Evolutionary conservation across 2,113 vertebrate genomes (phyloP).

Genomic region (Corythornis vintsioides): DNA sequence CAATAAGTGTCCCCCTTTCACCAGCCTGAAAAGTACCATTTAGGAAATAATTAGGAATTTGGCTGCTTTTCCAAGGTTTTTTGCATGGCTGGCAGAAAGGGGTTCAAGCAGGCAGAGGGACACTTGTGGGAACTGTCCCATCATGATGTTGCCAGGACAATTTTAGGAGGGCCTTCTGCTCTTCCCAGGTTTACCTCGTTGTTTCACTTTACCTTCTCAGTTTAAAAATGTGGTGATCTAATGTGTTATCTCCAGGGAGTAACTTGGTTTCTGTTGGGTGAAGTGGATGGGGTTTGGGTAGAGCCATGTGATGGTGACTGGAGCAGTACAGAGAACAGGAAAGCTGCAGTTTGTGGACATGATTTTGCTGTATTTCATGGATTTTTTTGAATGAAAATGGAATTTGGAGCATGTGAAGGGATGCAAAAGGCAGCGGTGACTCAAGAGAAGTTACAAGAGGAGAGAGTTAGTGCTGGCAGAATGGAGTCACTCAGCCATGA

Average conservation of each 20-base stretch:
- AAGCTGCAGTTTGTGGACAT: background rate
- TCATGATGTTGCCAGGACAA: background rate
- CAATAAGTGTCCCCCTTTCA: background rate
- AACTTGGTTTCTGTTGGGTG: background rate
- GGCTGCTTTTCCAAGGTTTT: background rate
- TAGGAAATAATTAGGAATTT: conserved; percentile 7
- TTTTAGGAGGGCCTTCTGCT: background rate
- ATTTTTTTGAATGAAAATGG: conserved; percentile 13
- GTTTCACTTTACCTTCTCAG: background rate
- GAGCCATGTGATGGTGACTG: rapidly evolving
- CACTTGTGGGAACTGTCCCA: too few relatives aligned
- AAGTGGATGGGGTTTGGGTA: background rate
- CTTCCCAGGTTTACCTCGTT: background rate
- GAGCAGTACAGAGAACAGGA: background rate
- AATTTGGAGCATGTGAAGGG: background rate
- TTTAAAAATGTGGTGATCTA: background rate
- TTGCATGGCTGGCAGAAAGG: background rate
- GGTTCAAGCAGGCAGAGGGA: background rate
- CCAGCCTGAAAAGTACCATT: background rate
- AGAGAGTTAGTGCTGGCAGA: background rate
- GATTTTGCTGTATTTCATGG: background rate
- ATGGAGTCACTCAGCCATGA: background rate
- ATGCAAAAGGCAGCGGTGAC: rapidly evolving
- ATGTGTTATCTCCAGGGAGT: background rate
- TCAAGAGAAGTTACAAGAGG: background rate